Evolutionary conservation across 2,797 vertebrate genomes (phyloP).

Genomic region (Paramormyrops hopkinsi): DNA sequence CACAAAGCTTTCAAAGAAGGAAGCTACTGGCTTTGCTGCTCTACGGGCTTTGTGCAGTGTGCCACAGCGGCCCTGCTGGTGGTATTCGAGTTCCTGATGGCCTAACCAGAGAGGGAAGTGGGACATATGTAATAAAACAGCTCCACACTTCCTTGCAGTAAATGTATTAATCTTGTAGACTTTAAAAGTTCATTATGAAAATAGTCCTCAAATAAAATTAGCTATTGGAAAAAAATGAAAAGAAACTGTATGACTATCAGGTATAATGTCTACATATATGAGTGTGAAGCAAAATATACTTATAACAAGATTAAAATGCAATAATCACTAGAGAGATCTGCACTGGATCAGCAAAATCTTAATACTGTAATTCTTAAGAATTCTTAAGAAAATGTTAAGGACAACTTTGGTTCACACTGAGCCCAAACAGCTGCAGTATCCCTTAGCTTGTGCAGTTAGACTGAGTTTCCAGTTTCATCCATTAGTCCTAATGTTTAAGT

Average conservation of each 20-base stretch:
- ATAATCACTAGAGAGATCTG: neutral
- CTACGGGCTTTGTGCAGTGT: neutral
- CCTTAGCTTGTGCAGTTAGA: constrained; percentile 34
- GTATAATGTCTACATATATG: neutral
- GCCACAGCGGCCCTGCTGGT: neutral
- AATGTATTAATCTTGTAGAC: neutral
- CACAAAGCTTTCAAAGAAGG: neutral
- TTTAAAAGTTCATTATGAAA: neutral
- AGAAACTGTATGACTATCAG: neutral
- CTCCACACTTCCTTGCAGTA: neutral
- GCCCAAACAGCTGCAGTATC: neutral
- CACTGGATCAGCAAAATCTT: neutral
- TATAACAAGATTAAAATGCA: neutral
- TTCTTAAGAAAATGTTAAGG: neutral
- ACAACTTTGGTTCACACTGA: neutral
- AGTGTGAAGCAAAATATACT: neutral
- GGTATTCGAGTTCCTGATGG: neutral
- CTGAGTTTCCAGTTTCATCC: neutral
- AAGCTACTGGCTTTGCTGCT: neutral
- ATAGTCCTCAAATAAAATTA: neutral
- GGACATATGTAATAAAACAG: neutral
- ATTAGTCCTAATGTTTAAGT: neutral
- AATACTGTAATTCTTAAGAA: neutral
- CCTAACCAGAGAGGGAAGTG: neutral
- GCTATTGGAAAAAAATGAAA: neutral